phyloP scores from a whole-genome alignment of 2,113 vertebrate species.

The Tychaedon coryphoeus region DNA sequence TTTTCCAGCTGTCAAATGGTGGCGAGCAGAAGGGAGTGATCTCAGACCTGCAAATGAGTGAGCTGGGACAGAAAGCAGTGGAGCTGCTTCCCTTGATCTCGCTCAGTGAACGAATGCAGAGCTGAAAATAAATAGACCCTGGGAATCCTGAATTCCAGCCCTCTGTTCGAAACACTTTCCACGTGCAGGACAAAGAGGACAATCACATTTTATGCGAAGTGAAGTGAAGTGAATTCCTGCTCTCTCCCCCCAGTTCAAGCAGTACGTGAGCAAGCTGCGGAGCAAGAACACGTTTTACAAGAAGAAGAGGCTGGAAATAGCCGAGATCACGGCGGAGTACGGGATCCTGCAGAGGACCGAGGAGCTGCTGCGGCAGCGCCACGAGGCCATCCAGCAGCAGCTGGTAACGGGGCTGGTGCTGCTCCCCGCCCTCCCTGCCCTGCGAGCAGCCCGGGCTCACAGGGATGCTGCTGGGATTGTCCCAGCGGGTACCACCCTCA shows the following conservation, averaged over 20 bases:
- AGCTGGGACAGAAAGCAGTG: background rate
- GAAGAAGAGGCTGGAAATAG: slow-evolving; percentile 87
- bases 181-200: background rate
- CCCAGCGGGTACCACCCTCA: background rate
- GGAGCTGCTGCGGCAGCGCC: slow-evolving; percentile 86
- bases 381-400: slow-evolving; percentile 83
- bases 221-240: background rate
- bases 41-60: background rate
- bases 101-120: background rate
- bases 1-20: background rate
- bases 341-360: slow-evolving; percentile 93
- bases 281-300: slow-evolving; percentile 88
- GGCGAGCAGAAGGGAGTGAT: background rate
- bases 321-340: slow-evolving; percentile 85
- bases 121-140: background rate
- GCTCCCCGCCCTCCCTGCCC: background rate
- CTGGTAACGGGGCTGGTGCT: slow-evolving; percentile 76
- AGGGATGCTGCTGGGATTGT: background rate
- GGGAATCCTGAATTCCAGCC: slow-evolving; percentile 4
- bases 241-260: slow-evolving; percentile 82
- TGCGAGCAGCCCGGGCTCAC: background rate
- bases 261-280: slow-evolving; percentile 87
- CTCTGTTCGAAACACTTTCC: background rate
- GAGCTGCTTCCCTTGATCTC: background rate
- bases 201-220: background rate